phyloP scores from a whole-genome alignment of 2,888 invertebrate species.

The Xiphydria camelus region DNA sequence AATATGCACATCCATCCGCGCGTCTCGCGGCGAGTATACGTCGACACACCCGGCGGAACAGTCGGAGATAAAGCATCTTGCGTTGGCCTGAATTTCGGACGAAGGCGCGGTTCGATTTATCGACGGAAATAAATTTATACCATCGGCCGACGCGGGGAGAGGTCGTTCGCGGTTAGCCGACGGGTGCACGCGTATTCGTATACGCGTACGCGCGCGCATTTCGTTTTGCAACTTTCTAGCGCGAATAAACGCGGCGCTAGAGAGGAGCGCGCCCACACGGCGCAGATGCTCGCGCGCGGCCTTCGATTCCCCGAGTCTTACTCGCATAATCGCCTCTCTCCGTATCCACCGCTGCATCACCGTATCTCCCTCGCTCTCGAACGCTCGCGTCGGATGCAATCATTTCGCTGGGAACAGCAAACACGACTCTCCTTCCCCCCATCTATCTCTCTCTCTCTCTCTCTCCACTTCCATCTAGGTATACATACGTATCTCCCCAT shows the following conservation, averaged over 20 bases:
- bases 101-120: too few species aligned
- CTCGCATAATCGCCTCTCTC: neutral
- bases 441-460: constrained; percentile 2
- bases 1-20: too few species aligned
- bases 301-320: constrained; percentile 29
- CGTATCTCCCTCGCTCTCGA: constrained; percentile 1
- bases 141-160: constrained; percentile 8
- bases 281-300: constrained; percentile 28
- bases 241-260: neutral
- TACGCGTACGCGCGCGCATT: neutral
- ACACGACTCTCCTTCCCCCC: neutral
- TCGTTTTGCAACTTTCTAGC: constrained; percentile 1
- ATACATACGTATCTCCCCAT: too few species aligned
- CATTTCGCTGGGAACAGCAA: too few species aligned
- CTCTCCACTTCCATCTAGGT: too few species aligned
- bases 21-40: too few species aligned
- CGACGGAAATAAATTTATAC: constrained; percentile 19
- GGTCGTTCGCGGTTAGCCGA: constrained; percentile 11
- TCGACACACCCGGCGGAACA: too few species aligned
- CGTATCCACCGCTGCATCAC: too few species aligned
- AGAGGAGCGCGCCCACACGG: constrained; percentile 26
- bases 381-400: too few species aligned
- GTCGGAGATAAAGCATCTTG: too few species aligned
- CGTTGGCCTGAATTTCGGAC: too few species aligned
- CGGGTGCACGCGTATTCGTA: too few species aligned